A percentile compares a stretch with the other conserved stretches of the same genome.
Evolutionary conservation across 1,140 invertebrate species (phyloP).

Genomic region (Alviniconcha marisindica): DNA sequence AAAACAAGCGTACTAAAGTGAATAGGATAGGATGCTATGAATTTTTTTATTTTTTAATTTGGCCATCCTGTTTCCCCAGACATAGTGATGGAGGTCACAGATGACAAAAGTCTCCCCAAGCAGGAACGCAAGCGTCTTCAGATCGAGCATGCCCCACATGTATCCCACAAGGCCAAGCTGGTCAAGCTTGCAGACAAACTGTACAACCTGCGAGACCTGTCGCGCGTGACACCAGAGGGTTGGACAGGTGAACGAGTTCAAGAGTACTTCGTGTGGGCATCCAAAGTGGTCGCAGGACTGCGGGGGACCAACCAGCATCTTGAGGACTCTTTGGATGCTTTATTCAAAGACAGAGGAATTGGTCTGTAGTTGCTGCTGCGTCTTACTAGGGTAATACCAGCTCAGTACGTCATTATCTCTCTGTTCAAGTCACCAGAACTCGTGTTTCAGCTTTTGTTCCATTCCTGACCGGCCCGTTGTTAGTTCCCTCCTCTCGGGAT

Average conservation of each 20-base stretch:
- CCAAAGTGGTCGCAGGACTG: constrained; percentile 83
- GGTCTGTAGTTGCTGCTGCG: not conserved
- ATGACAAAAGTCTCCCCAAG: constrained; percentile 86
- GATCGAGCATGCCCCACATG: constrained; percentile 81
- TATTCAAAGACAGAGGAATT: constrained; percentile 73
- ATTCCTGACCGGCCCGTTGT: no score
- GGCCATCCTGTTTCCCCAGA: no score
- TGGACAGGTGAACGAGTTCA: constrained; percentile 81
- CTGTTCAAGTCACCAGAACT: no score
- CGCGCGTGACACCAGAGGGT: constrained; percentile 79
- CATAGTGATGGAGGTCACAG: constrained; percentile 79
- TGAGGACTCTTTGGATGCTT: constrained; percentile 81
- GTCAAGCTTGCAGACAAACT: constrained; percentile 92
- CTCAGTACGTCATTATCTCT: no score
- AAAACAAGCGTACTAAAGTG: no score
- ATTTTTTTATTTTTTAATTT: no score
- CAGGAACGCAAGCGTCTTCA: constrained; percentile 83
- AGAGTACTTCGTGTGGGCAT: constrained; percentile 86
- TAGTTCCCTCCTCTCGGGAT: no score
- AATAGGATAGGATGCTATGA: no score
- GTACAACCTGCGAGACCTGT: constrained; percentile 89
- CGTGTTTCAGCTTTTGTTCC: no score
- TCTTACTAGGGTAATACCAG: not conserved
- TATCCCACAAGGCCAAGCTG: constrained; percentile 84
- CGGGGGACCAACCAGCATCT: constrained; percentile 82